A percentile compares a stretch with the other conserved stretches of the same genome.
These are phyloP conservation scores for Allobates femoralis DNA, from an alignment of 2,797 vertebrate species.

Conservation along the genomic window DNA sequence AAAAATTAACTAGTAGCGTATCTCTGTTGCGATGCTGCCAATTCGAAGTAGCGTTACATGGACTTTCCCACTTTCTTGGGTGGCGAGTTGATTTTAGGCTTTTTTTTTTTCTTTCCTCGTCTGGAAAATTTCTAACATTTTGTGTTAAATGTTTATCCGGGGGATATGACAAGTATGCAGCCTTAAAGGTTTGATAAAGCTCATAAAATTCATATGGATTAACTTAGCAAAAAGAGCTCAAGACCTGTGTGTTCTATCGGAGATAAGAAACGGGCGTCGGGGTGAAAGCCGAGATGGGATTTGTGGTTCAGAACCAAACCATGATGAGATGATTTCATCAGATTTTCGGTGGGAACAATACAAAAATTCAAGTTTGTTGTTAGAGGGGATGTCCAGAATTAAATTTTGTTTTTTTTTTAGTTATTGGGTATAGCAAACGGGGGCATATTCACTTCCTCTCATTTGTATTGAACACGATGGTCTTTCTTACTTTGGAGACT, in stretches of 20 bases:
- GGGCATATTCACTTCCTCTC: no score
- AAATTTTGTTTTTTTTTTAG: background rate
- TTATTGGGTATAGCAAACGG: no score
- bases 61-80: conserved; percentile 41
- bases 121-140: conserved; percentile 34
- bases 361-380: background rate
- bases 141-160: conserved; percentile 33
- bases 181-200: conserved; percentile 24
- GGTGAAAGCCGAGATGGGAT: background rate
- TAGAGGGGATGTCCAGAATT: background rate
- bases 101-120: conserved; percentile 18
- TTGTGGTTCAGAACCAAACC: background rate
- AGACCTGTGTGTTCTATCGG: background rate
- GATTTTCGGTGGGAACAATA: background rate
- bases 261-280: conserved; percentile 4
- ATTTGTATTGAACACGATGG: no score
- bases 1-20: conserved; percentile 25
- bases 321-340: background rate
- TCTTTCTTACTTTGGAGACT: no score
- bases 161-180: conserved; percentile 27
- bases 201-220: conserved; percentile 28
- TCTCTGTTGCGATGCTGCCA: background rate
- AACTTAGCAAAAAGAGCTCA: conserved; percentile 1
- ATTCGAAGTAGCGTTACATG: conserved; percentile 6
- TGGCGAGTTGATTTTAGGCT: conserved; percentile 18